Evolutionary conservation across 2,888 invertebrate species (phyloP).

Genomic region (Chromoteleia sp.): DNA sequence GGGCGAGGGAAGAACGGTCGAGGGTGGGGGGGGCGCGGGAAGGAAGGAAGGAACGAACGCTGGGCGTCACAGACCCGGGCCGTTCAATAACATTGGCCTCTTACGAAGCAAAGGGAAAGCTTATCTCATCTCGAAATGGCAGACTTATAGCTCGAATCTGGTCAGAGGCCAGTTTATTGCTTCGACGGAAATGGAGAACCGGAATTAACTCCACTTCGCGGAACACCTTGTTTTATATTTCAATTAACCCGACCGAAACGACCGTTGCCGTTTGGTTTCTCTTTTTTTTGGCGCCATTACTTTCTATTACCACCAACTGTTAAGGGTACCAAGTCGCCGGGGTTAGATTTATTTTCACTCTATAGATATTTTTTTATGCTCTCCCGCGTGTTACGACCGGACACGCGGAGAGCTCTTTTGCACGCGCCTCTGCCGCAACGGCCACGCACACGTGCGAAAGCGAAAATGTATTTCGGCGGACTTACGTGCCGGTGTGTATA

Average conservation of each 20-base stretch:
- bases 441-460: conserved; percentile 53
- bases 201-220: conserved; percentile 16
- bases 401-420: conserved; percentile 70
- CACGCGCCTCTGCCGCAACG: conserved; percentile 71
- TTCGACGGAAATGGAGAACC: too few relatives aligned
- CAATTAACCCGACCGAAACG: conserved; percentile 35
- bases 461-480: conserved; percentile 52
- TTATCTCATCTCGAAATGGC: conserved; percentile 43
- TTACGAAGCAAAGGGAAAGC: conserved; percentile 63
- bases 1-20: conserved; percentile 61
- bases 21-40: conserved; percentile 69
- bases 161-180: conserved; percentile 24
- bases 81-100: conserved; percentile 81
- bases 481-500: conserved; percentile 57
- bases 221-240: conserved; percentile 40
- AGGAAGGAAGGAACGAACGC: too few relatives aligned
- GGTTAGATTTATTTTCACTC: conserved; percentile 84
- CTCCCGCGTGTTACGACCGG: conserved; percentile 77
- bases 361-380: conserved; percentile 82
- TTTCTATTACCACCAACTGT: conserved; percentile 77
- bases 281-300: conserved; percentile 73
- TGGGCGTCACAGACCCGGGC: too few relatives aligned
- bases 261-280: conserved; percentile 29
- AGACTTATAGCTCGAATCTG: conserved; percentile 24
- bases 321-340: conserved; percentile 71